phyloP scores from a whole-genome alignment of 2,113 vertebrate species.

The Tricholaema leucomelas region DNA sequence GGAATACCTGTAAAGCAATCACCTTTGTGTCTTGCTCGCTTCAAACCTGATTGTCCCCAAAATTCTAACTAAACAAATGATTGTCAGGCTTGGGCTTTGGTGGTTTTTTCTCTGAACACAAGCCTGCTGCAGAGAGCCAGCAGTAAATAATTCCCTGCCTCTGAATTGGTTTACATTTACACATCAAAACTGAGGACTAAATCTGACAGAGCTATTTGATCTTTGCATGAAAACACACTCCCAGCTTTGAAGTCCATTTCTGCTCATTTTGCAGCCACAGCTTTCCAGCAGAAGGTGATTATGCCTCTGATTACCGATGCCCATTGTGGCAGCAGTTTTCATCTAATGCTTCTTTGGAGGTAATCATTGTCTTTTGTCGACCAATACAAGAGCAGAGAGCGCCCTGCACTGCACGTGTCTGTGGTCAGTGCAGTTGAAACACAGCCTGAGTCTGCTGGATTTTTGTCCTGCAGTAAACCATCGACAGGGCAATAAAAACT shows the following conservation, averaged over 20 bases:
- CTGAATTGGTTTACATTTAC: constrained; percentile 78
- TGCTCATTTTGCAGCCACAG: constrained; percentile 73
- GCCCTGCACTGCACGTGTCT: constrained; percentile 73
- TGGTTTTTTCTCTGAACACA: constrained; percentile 12
- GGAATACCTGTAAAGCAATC: not conserved
- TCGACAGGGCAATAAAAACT: constrained; percentile 84
- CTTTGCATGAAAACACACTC: constrained; percentile 85
- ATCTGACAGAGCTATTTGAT: constrained; percentile 81
- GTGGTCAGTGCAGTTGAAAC: constrained; percentile 88
- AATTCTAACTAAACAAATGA: constrained; percentile 10
- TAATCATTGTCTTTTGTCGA: constrained; percentile 94
- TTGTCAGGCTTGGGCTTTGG: not conserved
- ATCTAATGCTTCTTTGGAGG: constrained; percentile 83
- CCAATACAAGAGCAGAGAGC: constrained; percentile 83
- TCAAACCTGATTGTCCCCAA: not conserved
- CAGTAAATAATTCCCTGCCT: constrained; percentile 75
- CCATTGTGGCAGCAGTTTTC: constrained; percentile 81
- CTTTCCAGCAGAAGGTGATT: constrained; percentile 79
- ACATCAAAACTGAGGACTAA: constrained; percentile 78
- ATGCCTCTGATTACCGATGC: constrained; percentile 79
- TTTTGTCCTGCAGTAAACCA: constrained; percentile 82
- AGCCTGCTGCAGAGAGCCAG: not conserved
- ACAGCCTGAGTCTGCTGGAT: constrained; percentile 79
- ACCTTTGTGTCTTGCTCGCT: not conserved
- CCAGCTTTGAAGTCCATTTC: constrained; percentile 76